A percentile compares a stretch with the other conserved stretches of the same genome.
Evolutionary conservation across 2,888 invertebrate species (phyloP).

Genomic region (Pammene fasciana): DNA sequence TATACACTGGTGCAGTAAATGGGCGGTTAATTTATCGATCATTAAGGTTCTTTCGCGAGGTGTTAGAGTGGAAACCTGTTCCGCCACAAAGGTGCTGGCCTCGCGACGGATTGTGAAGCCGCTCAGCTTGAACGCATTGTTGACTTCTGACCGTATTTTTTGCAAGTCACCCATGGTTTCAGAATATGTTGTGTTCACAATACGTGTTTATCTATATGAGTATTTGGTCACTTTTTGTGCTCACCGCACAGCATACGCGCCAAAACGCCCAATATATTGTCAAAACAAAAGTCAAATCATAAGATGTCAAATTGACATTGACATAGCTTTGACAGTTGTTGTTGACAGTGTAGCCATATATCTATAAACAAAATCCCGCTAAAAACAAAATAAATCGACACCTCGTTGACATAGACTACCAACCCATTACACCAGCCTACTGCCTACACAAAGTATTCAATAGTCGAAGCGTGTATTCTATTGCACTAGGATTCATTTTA

Average conservation of each 20-base stretch:
- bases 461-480: no score
- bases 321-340: neutral
- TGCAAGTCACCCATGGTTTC: constrained; percentile 69
- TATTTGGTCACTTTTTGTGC: neutral
- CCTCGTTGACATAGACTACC: no score
- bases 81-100: constrained; percentile 87
- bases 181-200: neutral
- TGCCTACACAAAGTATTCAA: no score
- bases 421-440: no score
- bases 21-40: constrained; percentile 89
- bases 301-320: neutral
- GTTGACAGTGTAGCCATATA: constrained; percentile 8
- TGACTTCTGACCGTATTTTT: constrained; percentile 84
- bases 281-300: neutral
- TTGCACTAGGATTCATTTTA: no score
- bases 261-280: no score
- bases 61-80: constrained; percentile 86
- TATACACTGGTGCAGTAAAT: constrained; percentile 90
- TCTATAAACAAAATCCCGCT: neutral
- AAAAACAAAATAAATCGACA: neutral
- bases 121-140: constrained; percentile 88
- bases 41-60: constrained; percentile 85
- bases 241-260: constrained; percentile 10
- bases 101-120: constrained; percentile 90
- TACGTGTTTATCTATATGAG: neutral